Conservation (phyloP, 92 coral and sea anemone species). For the Zoanthus sansibaricus region DNA sequence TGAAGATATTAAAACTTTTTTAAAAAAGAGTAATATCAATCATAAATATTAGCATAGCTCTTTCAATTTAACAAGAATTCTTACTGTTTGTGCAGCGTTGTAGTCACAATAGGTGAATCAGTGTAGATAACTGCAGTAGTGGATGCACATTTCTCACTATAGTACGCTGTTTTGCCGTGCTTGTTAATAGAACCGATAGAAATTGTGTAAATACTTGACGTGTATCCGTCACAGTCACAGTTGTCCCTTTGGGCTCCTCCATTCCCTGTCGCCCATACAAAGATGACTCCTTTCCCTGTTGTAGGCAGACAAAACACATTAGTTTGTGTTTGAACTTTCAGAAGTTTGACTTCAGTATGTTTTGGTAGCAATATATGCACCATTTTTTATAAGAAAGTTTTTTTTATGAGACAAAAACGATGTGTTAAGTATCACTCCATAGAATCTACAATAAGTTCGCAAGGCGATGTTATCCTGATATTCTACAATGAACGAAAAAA, state of each 20-base stretch:
- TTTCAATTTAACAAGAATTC: not conserved
- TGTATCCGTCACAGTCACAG: slow-evolving; percentile 79
- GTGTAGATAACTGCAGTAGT: slow-evolving; percentile 76
- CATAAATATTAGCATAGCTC: not conserved
- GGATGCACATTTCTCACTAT: slow-evolving; percentile 78
- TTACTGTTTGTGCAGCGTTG: slow-evolving; percentile 59
- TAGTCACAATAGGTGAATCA: slow-evolving; percentile 64
- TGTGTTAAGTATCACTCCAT: too few species aligned
- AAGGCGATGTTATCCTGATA: too few species aligned
- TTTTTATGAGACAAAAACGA: too few species aligned
- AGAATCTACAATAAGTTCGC: too few species aligned
- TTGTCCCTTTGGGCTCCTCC: slow-evolving; percentile 67
- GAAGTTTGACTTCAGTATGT: too few species aligned
- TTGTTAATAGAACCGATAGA: slow-evolving; percentile 73
- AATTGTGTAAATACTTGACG: slow-evolving; percentile 76
- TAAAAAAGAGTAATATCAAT: too few species aligned
- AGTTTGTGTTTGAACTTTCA: too few species aligned
- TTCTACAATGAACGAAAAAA: too few species aligned
- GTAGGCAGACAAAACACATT: too few species aligned
- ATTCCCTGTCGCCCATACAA: slow-evolving; percentile 89
- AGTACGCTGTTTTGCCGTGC: slow-evolving; percentile 62
- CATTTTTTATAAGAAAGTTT: too few species aligned
- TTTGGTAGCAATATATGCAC: too few species aligned
- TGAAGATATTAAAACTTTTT: too few species aligned
- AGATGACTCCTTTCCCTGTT: slow-evolving; percentile 73